phyloP scores from a whole-genome alignment of 2,113 vertebrate species.

The Ailurus styani region DNA sequence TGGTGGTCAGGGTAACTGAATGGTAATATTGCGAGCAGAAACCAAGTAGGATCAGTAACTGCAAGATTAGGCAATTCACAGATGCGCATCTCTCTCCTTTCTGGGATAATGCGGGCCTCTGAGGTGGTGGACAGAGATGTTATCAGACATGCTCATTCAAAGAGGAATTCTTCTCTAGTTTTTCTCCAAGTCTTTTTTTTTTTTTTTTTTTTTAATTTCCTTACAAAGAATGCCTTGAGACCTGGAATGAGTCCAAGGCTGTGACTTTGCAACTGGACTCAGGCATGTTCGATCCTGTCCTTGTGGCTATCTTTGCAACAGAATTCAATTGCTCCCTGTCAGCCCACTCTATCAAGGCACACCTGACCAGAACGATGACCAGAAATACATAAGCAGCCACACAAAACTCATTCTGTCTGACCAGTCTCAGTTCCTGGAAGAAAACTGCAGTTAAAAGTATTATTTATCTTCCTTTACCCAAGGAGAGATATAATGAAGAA shows the following conservation, averaged over 20 bases:
- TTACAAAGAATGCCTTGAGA: slow-evolving; percentile 45
- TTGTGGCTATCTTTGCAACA: background rate
- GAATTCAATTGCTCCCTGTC: background rate
- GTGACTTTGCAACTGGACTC: background rate
- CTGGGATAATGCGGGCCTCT: background rate
- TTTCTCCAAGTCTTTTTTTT: background rate
- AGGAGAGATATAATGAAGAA: background rate
- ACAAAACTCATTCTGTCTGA: background rate
- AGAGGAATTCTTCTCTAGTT: background rate
- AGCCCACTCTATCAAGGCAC: background rate
- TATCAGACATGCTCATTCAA: background rate
- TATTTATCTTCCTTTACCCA: background rate
- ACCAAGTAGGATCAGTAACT: background rate
- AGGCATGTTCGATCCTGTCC: background rate
- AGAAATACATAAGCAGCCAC: background rate
- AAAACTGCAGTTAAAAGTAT: background rate
- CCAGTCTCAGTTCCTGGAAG: background rate
- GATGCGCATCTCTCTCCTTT: background rate
- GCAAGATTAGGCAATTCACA: background rate
- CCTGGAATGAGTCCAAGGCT: background rate
- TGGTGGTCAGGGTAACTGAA: slow-evolving; percentile 33
- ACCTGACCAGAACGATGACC: too few relatives aligned
- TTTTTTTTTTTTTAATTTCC: background rate
- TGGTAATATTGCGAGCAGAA: slow-evolving; percentile 49
- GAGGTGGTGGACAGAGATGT: background rate